Conservation (phyloP, 2,888 invertebrate species). For the Sesamia inferens region DNA sequence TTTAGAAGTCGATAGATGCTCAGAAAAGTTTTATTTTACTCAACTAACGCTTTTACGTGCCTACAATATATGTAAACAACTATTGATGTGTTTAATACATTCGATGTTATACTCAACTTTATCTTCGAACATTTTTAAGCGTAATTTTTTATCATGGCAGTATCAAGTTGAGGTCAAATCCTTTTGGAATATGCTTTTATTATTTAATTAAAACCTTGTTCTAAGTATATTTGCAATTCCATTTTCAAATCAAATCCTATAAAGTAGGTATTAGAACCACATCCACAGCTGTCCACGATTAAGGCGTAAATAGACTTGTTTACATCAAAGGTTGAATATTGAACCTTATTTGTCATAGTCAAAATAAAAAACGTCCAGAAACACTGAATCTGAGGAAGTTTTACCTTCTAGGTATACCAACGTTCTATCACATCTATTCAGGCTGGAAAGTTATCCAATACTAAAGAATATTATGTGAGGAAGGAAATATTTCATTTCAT, state of each 20-base stretch:
- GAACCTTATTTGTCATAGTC: slow-evolving; percentile 58
- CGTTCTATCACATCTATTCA: neutral
- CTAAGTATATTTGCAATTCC: slow-evolving; percentile 3
- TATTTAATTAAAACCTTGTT: slow-evolving; percentile 4
- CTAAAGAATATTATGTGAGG: neutral
- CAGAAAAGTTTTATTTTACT: slow-evolving; percentile 17
- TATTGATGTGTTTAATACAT: slow-evolving; percentile 34
- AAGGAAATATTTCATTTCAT: slow-evolving; percentile 5
- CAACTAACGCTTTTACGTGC: slow-evolving; percentile 21
- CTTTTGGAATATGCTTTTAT: neutral
- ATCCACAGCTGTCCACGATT: slow-evolving; percentile 26
- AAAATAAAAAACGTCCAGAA: neutral
- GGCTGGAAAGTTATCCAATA: slow-evolving; percentile 18
- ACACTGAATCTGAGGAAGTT: neutral
- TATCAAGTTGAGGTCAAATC: slow-evolving; percentile 18
- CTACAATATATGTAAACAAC: slow-evolving; percentile 22
- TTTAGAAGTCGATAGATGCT: slow-evolving; percentile 4
- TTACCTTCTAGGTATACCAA: neutral
- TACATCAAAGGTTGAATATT: slow-evolving; percentile 42
- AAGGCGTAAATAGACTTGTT: slow-evolving; percentile 34
- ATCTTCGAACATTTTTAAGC: slow-evolving; percentile 30
- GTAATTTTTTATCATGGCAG: slow-evolving; percentile 46
- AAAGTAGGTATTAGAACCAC: slow-evolving; percentile 10
- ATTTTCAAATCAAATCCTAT: neutral
- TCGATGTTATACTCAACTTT: slow-evolving; percentile 16